A percentile compares a stretch with the other conserved stretches of the same genome.
phyloP scores from a whole-genome alignment of 2,113 vertebrate species.

The Todiramphus saurophagus region DNA sequence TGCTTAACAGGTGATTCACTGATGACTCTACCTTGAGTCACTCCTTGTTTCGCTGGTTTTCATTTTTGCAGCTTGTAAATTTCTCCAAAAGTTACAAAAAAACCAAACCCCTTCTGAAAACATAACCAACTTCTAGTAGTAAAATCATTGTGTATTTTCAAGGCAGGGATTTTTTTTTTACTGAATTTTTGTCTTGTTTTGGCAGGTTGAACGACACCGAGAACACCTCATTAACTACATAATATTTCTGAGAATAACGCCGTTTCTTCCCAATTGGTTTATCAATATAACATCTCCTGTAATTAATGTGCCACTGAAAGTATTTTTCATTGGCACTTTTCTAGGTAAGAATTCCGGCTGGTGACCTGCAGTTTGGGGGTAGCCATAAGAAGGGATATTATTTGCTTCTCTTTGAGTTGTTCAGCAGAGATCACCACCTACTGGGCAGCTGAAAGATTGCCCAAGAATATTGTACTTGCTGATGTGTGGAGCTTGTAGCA shows the following conservation, averaged over 20 bases:
- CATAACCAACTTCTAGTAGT: neutral
- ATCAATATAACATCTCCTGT: constrained; percentile 99
- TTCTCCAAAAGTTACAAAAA: neutral
- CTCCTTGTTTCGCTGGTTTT: neutral
- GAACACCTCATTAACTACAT: constrained; percentile 99
- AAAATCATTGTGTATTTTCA: neutral
- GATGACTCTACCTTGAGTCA: neutral
- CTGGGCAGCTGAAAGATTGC: neutral
- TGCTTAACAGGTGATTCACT: neutral
- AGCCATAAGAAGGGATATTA: neutral
- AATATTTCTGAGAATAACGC: constrained; percentile 98
- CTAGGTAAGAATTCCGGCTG: constrained; percentile 83
- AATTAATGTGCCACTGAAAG: constrained; percentile 94
- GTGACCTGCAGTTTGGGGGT: neutral
- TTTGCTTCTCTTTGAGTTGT: fast-evolving
- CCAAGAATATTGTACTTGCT: neutral
- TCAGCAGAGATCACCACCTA: neutral
- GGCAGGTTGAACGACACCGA: constrained; percentile 92
- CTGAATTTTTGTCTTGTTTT: neutral
- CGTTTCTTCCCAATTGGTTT: constrained; percentile 99
- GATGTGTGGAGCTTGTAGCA: neutral
- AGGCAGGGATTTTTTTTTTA: neutral
- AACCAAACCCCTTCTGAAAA: too few relatives aligned
- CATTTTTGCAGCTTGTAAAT: neutral
- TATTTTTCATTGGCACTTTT: constrained; percentile 98